Base-by-base conservation (phyloP, 2,888 invertebrate species). In the Aethes cnicana region DNA sequence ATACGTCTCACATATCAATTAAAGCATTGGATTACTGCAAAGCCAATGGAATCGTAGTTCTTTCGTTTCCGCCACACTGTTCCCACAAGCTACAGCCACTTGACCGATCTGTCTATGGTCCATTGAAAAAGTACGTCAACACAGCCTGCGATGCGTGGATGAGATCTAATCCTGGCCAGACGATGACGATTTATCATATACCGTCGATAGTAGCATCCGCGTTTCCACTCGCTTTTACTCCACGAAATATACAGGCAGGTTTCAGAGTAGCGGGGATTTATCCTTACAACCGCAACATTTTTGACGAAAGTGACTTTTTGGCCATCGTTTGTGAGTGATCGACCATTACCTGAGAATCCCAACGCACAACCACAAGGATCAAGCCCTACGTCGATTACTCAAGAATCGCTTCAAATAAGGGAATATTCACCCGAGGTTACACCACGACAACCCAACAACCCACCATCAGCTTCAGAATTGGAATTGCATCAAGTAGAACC, bases 131-230 rank as follows among this genome's bases (percentile, higher is more conserved):
- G 50, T 54, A 50, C 5, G 8, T 66, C 9, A 69, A 67, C 39
- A 16, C 58, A 4, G 52, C 65, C 0, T 56, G 58, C 23, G 65
- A 67, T 46, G 62, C 36, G 0, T 73, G 69, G 67, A 63, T 73
- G 63, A 32, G 59, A 37, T 68, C 18, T 16, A 18, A 74, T 12
- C 66, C 69, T 1, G 71, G 65, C 1, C 60, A 58, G 47, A 63
- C 65, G 0, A 68, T 72, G 62, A 39, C 64, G 0, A 71, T 69
- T 1, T 67, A 72, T 17, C 62, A 72, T 18, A 66, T 73, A n/a
- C 70, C 69, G 14, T 46, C 52, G 0, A 61, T 69, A 23, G 43
- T 63, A 2, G 33, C 20, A 4, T 44, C 33, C 35, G 59, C 69
- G 6, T 48, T 64, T 37, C 68, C 68, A 3, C 23, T 58, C 0